phyloP scores from a whole-genome alignment of 2,888 invertebrate species.

The Aricia artaxerxes region DNA sequence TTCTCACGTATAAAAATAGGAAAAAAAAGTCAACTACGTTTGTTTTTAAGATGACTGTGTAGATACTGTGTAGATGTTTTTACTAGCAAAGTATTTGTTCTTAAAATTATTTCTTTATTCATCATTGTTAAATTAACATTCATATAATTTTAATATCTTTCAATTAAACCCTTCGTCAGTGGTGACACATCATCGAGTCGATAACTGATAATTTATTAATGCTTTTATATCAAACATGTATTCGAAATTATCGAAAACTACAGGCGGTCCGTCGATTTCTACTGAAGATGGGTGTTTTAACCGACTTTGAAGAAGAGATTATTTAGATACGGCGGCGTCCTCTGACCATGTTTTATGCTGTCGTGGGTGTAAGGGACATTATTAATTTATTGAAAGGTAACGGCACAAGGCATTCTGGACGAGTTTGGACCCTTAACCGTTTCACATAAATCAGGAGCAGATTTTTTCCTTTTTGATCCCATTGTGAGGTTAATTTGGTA shows the following conservation, averaged over 20 bases:
- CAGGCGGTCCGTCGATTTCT: conserved; percentile 17
- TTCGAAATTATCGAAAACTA: conserved; percentile 1
- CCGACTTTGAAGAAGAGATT: background rate
- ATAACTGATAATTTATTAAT: conserved; percentile 3
- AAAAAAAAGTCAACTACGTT: too few species aligned
- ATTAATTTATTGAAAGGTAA: conserved; percentile 26
- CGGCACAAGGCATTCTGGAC: conserved; percentile 18
- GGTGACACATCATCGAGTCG: background rate
- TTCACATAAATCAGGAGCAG: conserved; percentile 31
- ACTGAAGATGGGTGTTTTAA: background rate
- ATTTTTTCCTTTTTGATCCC: conserved; percentile 2
- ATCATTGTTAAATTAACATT: background rate
- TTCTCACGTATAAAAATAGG: too few species aligned
- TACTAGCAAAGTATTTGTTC: too few species aligned
- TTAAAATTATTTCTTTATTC: background rate
- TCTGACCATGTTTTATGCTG: conserved; percentile 6
- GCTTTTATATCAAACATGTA: conserved; percentile 17
- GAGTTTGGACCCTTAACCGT: conserved; percentile 28
- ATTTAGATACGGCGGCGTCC: background rate
- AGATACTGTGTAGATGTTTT: too few species aligned
- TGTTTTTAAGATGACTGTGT: too few species aligned
- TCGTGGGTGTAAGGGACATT: conserved; percentile 8
- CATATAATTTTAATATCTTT: background rate
- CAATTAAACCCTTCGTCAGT: background rate
- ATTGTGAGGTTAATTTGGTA: conserved; percentile 7